Percentiles rank a stretch among this genome's conserved stretches.
Evolutionary conservation across 2,888 invertebrate species (phyloP).

Genomic region (Sinohyriopsis cumingii): DNA sequence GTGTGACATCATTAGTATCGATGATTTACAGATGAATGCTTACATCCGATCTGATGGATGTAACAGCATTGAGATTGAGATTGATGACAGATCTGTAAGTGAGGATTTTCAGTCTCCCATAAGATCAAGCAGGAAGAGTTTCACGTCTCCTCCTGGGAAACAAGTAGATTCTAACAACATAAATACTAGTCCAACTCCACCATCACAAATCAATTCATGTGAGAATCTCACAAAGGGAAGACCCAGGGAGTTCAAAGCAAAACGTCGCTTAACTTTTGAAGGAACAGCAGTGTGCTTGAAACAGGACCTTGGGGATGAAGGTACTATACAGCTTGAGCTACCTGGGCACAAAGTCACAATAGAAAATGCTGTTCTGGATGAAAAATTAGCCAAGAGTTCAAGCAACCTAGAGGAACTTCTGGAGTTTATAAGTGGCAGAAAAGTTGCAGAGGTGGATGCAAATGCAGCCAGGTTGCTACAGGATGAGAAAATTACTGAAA

Average conservation of each 20-base stretch:
- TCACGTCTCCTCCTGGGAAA: no score
- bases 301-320: conserved; percentile 53
- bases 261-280: conserved; percentile 8
- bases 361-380: conserved; percentile 44
- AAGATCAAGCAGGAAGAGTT: conserved; percentile 1
- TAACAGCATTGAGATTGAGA: conserved; percentile 58
- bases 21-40: conserved; percentile 58
- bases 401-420: conserved; percentile 45
- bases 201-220: neutral
- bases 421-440: conserved; percentile 30
- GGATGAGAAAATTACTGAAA: neutral
- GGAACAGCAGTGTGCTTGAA: conserved; percentile 38
- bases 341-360: conserved; percentile 51
- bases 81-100: conserved; percentile 36
- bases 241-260: no score
- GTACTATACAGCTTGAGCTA: conserved; percentile 48
- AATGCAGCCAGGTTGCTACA: conserved; percentile 1
- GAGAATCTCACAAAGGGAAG: no score
- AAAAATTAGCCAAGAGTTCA: conserved; percentile 41
- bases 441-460: conserved; percentile 8
- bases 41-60: conserved; percentile 56
- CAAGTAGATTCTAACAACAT: neutral
- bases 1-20: conserved; percentile 57
- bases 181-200: conserved; percentile 1
- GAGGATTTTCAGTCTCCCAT: conserved; percentile 24